These are phyloP conservation scores for Limenitis camilla DNA, from an alignment of 2,888 invertebrate species.

Conservation along the genomic window DNA sequence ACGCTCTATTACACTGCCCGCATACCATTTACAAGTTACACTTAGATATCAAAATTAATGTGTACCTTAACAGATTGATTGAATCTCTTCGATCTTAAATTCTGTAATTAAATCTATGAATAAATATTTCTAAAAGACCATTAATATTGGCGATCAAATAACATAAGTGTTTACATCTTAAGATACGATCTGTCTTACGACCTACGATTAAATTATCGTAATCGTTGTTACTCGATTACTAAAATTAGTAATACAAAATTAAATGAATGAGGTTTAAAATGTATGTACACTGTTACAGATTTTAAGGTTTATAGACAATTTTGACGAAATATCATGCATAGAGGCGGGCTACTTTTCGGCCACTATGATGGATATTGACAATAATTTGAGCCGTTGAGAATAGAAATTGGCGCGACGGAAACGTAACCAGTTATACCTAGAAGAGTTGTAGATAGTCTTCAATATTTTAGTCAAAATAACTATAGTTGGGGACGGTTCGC, in stretches of 20 bases:
- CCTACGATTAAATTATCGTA: background rate
- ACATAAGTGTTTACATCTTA: too few species aligned
- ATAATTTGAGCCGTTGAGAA: slow-evolving; percentile 22
- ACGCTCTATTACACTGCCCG: slow-evolving; percentile 40
- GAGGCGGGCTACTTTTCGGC: slow-evolving; percentile 1
- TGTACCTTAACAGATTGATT: background rate
- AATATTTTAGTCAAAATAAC: slow-evolving; percentile 29
- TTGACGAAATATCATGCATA: background rate
- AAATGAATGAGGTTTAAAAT: background rate
- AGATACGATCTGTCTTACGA: background rate
- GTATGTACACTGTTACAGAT: background rate
- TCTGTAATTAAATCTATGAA: background rate
- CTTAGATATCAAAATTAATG: background rate
- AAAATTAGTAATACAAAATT: background rate
- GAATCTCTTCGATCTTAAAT: background rate
- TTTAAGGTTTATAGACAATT: slow-evolving; percentile 4
- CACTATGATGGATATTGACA: slow-evolving; percentile 14
- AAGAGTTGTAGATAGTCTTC: slow-evolving; percentile 29
- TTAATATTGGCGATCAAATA: too few species aligned
- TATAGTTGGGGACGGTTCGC: slow-evolving; percentile 20
- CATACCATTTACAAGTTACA: slow-evolving; percentile 21
- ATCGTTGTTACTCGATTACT: background rate
- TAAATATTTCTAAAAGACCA: too few species aligned
- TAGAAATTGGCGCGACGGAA: slow-evolving; percentile 17
- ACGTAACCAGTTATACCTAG: slow-evolving; percentile 19